Conservation (phyloP, 2,797 vertebrate genomes). For the Alauda arvensis region DNA sequence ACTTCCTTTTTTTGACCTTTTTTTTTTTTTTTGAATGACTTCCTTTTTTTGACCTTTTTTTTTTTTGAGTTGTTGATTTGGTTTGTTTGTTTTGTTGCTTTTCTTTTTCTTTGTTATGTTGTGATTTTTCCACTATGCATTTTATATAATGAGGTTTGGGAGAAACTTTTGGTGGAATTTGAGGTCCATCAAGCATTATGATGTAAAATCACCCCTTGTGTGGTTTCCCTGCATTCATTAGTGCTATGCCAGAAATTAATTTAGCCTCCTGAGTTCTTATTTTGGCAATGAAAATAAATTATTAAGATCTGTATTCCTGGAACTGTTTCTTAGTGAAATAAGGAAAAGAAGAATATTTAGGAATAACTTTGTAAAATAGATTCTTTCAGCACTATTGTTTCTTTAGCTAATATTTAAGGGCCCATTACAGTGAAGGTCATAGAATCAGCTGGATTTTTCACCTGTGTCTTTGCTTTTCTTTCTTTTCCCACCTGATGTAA, state of each 20-base stretch:
- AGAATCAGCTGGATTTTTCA: background rate
- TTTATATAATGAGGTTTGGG: background rate
- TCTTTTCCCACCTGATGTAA: background rate
- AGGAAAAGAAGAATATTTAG: background rate
- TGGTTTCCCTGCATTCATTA: background rate
- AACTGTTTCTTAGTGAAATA: background rate
- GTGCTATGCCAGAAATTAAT: background rate
- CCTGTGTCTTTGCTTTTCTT: background rate
- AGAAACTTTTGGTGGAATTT: conserved; percentile 3
- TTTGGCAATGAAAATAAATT: conserved; percentile 34
- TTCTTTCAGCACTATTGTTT: background rate
- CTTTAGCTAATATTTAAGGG: background rate
- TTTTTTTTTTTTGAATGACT: background rate
- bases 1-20: background rate
- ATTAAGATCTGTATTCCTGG: background rate
- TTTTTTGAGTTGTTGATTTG: background rate
- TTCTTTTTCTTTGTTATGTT: background rate
- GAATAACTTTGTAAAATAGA: background rate
- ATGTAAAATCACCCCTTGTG: background rate
- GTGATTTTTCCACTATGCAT: background rate
- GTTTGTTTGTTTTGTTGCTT: background rate
- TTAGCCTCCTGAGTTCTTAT: background rate
- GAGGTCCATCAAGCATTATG: background rate
- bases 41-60: background rate
- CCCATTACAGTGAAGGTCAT: background rate